phyloP scores from a whole-genome alignment of 2,113 vertebrate species.

The Muntiacus muntjak region DNA sequence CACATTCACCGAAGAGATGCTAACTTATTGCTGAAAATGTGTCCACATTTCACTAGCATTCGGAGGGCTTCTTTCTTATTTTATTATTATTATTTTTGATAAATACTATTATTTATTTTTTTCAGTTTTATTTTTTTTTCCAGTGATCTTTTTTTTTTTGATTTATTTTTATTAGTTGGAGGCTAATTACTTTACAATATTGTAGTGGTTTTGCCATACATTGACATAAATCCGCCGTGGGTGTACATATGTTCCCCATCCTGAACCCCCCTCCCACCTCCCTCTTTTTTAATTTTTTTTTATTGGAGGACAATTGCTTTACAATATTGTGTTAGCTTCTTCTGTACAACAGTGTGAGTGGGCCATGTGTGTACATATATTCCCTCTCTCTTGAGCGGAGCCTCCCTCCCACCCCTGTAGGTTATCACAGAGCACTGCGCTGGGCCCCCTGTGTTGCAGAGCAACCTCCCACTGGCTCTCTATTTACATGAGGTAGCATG shows the following conservation, averaged over 20 bases:
- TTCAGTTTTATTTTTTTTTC: neutral
- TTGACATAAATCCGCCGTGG: too few relatives aligned
- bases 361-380: neutral
- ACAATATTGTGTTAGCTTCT: neutral
- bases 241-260: too few relatives aligned
- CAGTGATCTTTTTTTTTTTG: neutral
- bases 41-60: fast-evolving
- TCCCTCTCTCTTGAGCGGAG: neutral
- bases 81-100: too few relatives aligned
- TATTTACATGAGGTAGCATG: neutral
- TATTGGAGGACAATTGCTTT: neutral
- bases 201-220: too few relatives aligned
- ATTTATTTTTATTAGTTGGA: neutral
- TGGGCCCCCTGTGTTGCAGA: neutral
- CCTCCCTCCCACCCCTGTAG: neutral
- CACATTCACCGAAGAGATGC: neutral
- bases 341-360: neutral
- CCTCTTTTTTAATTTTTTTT: neutral
- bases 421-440: neutral
- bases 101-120: neutral
- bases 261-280: too few relatives aligned
- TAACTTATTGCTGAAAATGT: neutral
- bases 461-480: neutral
- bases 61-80: neutral
- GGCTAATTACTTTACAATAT: neutral